These are phyloP conservation scores for Lucilia cuprina DNA, from an alignment of 1,140 invertebrate genomes.

Conservation along the genomic window DNA sequence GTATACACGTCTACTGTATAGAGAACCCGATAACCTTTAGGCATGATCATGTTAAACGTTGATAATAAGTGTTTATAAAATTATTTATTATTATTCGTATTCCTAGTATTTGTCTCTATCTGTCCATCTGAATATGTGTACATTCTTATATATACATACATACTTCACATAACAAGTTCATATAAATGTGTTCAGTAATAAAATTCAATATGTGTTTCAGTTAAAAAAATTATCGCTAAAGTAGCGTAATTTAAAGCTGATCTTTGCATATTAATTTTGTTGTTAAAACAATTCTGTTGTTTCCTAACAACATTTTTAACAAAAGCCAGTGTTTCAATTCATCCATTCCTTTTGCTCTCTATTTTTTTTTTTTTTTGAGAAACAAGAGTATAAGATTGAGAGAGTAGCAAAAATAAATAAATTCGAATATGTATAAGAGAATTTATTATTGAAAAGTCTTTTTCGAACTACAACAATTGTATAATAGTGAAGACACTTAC, in stretches of 20 bases:
- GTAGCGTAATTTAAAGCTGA: constrained; percentile 26
- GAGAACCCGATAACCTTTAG: constrained; percentile 21
- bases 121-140: too few species aligned
- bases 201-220: background rate
- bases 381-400: background rate
- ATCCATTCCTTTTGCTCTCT: background rate
- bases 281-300: constrained; percentile 7
- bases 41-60: background rate
- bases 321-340: background rate
- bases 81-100: background rate
- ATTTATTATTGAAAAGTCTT: too few species aligned
- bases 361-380: background rate
- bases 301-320: background rate
- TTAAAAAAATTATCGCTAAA: constrained; percentile 26
- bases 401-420: background rate
- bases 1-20: too few species aligned
- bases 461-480: too few species aligned
- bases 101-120: background rate
- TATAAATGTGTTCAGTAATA: background rate
- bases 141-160: background rate
- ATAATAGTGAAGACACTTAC: too few species aligned
- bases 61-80: background rate
- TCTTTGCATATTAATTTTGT: constrained; percentile 20
- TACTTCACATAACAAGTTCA: too few species aligned
- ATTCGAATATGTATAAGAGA: too few species aligned